Conservation (phyloP, 2,888 invertebrate species). For the Caenorhabditis sp. region DNA sequence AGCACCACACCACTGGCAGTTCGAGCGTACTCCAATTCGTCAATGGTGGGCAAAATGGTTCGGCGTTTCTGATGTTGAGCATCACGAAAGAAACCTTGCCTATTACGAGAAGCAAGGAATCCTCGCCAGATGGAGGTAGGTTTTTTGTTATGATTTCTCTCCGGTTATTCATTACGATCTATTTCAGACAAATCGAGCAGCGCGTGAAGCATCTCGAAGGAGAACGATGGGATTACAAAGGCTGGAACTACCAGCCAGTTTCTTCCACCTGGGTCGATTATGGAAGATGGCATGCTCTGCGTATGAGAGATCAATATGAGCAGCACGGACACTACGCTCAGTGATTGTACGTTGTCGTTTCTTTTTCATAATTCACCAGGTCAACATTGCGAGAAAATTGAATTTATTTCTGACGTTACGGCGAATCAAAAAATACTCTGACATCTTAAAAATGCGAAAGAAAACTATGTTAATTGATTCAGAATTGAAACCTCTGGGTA, state of each 20-base stretch:
- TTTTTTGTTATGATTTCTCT: not conserved
- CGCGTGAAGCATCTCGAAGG: slow-evolving; percentile 82
- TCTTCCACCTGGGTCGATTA: slow-evolving; percentile 80
- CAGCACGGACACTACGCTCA: slow-evolving; percentile 78
- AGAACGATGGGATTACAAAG: slow-evolving; percentile 82
- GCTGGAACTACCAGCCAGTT: slow-evolving; percentile 81
- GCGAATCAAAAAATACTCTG: too few species aligned
- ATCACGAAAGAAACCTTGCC: slow-evolving; percentile 80
- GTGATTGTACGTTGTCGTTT: slow-evolving; percentile 65
- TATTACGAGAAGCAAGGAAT: slow-evolving; percentile 79
- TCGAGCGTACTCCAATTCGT: slow-evolving; percentile 80
- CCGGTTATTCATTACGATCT: too few species aligned
- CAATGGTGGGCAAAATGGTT: slow-evolving; percentile 79
- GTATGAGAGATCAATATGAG: slow-evolving; percentile 78
- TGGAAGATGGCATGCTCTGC: slow-evolving; percentile 76
- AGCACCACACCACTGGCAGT: slow-evolving; percentile 82
- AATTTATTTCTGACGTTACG: too few species aligned
- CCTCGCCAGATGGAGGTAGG: slow-evolving; percentile 79
- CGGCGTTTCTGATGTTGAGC: slow-evolving; percentile 74
- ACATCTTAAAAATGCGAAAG: too few species aligned
- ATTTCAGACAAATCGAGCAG: slow-evolving; percentile 75
- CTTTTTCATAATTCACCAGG: not conserved
- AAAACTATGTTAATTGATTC: too few species aligned
- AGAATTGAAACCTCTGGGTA: not conserved
- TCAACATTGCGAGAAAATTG: too few species aligned